Evolutionary conservation across 2,113 vertebrate genomes (phyloP).

Genomic region (Choloepus hoffmanni): DNA sequence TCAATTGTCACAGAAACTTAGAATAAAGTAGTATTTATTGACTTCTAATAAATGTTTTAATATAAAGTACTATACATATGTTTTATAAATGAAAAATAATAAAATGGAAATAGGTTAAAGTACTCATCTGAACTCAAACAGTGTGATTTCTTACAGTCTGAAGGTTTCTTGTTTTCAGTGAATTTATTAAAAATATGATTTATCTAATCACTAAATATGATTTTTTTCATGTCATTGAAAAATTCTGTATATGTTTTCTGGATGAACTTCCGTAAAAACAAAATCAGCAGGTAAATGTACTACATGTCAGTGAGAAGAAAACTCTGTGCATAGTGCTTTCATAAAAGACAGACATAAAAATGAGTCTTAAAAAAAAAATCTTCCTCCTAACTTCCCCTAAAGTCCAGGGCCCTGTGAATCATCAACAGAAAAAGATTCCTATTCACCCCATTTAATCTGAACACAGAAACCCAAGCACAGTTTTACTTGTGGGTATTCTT

Average conservation of each 20-base stretch:
- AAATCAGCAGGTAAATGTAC: not conserved
- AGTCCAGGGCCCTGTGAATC: not conserved
- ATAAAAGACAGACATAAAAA: not conserved
- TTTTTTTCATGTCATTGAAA: not conserved
- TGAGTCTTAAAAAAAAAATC: not conserved
- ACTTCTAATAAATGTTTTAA: not conserved
- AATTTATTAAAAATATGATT: slow-evolving; percentile 33
- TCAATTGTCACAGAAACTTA: slow-evolving; percentile 27
- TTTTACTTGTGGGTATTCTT: not conserved
- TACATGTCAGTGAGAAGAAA: not conserved
- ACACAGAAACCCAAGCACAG: not conserved
- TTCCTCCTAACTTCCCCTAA: not conserved
- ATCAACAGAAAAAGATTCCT: not conserved
- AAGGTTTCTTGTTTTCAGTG: not conserved
- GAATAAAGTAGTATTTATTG: not conserved
- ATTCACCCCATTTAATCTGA: not conserved
- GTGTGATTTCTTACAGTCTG: not conserved
- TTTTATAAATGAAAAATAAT: slow-evolving; percentile 35
- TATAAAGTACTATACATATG: not conserved
- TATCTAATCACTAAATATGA: slow-evolving; percentile 8
- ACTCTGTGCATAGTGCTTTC: not conserved
- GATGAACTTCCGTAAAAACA: not conserved
- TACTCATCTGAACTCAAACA: not conserved
- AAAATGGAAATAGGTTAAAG: not conserved
- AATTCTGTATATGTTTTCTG: not conserved